phyloP scores from a whole-genome alignment of 2,113 vertebrate species.

The Alectura lathami region DNA sequence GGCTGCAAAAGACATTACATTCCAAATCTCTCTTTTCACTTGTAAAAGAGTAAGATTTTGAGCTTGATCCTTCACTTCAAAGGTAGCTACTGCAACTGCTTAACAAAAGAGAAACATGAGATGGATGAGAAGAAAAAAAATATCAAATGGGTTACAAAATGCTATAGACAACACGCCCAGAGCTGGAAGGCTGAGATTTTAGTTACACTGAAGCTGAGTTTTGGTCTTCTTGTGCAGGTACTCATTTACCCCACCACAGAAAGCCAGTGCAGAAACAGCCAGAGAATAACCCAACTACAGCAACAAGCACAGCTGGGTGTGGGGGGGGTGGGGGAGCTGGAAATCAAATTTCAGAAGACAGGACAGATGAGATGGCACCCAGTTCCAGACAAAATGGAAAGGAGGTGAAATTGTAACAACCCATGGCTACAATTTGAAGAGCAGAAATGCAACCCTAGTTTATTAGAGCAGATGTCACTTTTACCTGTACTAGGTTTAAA shows the following conservation, averaged over 20 bases:
- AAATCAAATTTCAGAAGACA: neutral
- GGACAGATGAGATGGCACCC: neutral
- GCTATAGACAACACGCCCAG: neutral
- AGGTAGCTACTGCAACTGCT: neutral
- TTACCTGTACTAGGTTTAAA: neutral
- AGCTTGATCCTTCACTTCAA: constrained; percentile 58
- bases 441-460: neutral
- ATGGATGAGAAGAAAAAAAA: neutral
- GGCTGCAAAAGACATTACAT: constrained; percentile 63
- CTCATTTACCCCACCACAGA: neutral
- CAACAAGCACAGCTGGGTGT: neutral
- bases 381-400: neutral
- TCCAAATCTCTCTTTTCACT: constrained; percentile 60
- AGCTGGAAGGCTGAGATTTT: neutral
- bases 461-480: neutral
- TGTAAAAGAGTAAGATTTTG: constrained; percentile 56
- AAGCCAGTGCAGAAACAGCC: neutral
- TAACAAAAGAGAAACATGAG: neutral
- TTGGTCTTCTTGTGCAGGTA: neutral
- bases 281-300: neutral
- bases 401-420: neutral
- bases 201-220: neutral
- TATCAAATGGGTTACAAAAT: neutral
- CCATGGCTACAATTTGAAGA: neutral
- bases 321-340: no score